Conservation (phyloP, 2,113 vertebrate species). For the Xiphophorus hellerii region DNA sequence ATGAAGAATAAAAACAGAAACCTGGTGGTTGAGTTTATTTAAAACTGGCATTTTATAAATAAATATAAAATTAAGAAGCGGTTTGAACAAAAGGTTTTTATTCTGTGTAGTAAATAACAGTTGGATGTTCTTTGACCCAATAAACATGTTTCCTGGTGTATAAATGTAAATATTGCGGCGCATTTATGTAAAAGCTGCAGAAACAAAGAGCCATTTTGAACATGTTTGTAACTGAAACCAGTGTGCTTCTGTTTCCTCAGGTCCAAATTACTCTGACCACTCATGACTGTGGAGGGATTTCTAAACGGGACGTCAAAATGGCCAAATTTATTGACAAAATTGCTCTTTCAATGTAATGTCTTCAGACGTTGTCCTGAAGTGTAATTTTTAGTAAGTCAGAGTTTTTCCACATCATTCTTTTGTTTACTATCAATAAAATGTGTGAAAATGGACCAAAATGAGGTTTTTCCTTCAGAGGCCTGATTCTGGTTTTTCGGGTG, state of each 20-base stretch:
- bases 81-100: too few relatives aligned
- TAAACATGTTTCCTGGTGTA: too few relatives aligned
- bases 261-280: slow-evolving; percentile 96
- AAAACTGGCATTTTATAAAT: too few relatives aligned
- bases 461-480: background rate
- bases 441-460: background rate
- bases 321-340: slow-evolving; percentile 95
- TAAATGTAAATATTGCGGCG: too few relatives aligned
- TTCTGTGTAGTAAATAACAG: too few relatives aligned
- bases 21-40: background rate
- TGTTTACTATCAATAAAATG: background rate
- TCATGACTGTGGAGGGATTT: slow-evolving; percentile 90
- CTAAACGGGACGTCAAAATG: slow-evolving; percentile 90
- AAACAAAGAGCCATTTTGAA: background rate
- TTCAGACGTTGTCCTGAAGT: background rate
- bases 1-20: background rate
- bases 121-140: too few relatives aligned
- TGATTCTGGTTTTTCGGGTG: slow-evolving; percentile 1
- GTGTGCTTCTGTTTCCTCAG: slow-evolving; percentile 69
- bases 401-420: background rate
- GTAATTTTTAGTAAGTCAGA: background rate
- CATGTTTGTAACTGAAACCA: background rate
- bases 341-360: slow-evolving; percentile 68
- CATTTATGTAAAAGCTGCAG: too few relatives aligned
- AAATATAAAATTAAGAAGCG: too few relatives aligned